Evolutionary conservation across 53 echinoderm and acorn worm species (phyloP).

Genomic region (Astropecten irregularis): DNA sequence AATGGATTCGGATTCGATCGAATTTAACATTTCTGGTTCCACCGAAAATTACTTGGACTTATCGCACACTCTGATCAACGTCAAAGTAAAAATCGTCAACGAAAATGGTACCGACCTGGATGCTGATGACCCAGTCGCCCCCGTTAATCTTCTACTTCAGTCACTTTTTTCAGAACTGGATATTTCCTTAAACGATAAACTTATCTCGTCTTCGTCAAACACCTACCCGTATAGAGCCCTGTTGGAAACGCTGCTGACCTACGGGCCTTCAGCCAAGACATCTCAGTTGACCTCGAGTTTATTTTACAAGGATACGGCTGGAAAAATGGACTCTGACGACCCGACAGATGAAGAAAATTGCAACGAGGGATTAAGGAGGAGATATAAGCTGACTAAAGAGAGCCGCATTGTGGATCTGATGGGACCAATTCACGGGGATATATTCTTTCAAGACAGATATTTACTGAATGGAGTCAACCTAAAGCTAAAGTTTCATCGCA

Average conservation of each 20-base stretch:
- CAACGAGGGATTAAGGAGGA: conserved; percentile 60
- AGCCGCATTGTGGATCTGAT: conserved; percentile 65
- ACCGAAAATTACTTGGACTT: conserved; percentile 54
- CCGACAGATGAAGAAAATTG: conserved; percentile 8
- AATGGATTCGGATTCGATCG: conserved; percentile 54
- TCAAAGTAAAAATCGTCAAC: conserved; percentile 53
- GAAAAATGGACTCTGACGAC: conserved; percentile 44
- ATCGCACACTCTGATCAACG: conserved; percentile 51
- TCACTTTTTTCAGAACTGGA: conserved; percentile 73
- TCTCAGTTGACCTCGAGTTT: conserved; percentile 49
- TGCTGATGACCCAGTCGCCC: conserved; percentile 50
- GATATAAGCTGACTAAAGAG: conserved; percentile 17
- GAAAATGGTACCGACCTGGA: conserved; percentile 49
- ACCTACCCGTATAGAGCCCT: conserved; percentile 67
- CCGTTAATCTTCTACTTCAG: conserved; percentile 65
- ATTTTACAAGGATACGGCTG: conserved; percentile 67
- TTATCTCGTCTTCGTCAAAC: conserved; percentile 46
- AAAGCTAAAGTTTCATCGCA: conserved; percentile 71
- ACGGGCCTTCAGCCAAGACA: conserved; percentile 30
- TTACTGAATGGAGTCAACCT: conserved; percentile 69
- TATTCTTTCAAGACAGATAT: conserved; percentile 69
- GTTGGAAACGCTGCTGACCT: conserved; percentile 65
- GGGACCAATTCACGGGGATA: conserved; percentile 71
- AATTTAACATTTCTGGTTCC: conserved; percentile 58
- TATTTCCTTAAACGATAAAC: conserved; percentile 58